Base-by-base conservation (phyloP, 2,113 vertebrate species). In the Struthio camelus region DNA sequence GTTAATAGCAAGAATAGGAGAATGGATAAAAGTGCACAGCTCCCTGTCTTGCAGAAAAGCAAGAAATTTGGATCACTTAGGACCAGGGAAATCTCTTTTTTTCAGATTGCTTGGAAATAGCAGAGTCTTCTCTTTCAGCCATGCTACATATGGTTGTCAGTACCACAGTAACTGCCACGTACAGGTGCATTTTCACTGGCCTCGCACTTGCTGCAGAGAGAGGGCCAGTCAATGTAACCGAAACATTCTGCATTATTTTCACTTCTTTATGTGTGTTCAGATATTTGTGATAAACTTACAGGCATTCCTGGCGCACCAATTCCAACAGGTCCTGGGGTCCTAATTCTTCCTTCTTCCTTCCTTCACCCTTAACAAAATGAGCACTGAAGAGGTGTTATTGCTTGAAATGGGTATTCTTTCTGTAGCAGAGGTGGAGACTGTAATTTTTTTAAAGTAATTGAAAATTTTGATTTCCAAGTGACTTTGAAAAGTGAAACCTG, bases 281-380 rank as follows among this genome's bases (percentile, higher is more conserved):
- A 59, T 15, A 32, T n/a, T 58, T 24, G 16, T 42, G 44, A 28
- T 14, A 28, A 48, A 98, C 98, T 98, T 93, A 99, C 98, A 14
- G 94, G 91, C 58, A 96, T 89, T 50, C 99, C 98, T 30, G 98
- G 98, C 78, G 99, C 98, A 36, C 98, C 98, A 24, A 95, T 42
- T 46, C 98, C 99, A 75, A 83, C 79, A 1, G 98, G 98, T 66
- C 99, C 99, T 6, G 93, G 92, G n/a, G 97, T 95, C 4, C 99
- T 98, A 50, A 67, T 93, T 96, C 98, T 97, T 92, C 99, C 98
- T 65, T 98, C 98, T 85, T 97, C 98, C 98, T 99, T 90, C 98
- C 98, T 69, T 98, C 97, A 71, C 99, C 99, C 99, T 99, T 85
- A 81, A 56, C 94, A 72, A 85, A 79, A 90, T 32, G 66, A 81